Conservation (phyloP, 2,113 vertebrate species). For the Seriola dumerili region DNA sequence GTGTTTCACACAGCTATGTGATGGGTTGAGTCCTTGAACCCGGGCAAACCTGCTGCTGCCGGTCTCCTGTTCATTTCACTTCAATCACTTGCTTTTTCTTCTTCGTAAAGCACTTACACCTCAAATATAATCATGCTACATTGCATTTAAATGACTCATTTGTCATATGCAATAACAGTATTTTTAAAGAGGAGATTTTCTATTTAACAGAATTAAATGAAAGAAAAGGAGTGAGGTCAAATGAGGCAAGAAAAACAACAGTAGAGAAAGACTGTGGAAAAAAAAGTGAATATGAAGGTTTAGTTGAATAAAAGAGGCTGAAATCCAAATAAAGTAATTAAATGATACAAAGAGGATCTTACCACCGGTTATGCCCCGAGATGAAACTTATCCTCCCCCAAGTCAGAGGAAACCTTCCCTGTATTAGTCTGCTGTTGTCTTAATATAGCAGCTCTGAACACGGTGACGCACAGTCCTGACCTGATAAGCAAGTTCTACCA, state of each 20-base stretch:
- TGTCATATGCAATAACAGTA: not conserved
- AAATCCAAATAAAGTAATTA: conserved; percentile 2
- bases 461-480: conserved; percentile 48
- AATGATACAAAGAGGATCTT: conserved; percentile 43
- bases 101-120: not conserved
- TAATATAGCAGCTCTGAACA: conserved; percentile 40
- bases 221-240: not conserved
- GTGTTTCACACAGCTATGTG: not conserved
- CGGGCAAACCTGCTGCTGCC: not conserved
- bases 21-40: not conserved
- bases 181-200: not conserved
- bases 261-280: not conserved
- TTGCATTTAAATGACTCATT: not conserved
- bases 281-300: not conserved
- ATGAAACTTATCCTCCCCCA: conserved; percentile 35
- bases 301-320: conserved; percentile 12
- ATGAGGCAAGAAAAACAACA: not conserved
- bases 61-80: not conserved
- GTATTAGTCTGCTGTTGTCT: conserved; percentile 40
- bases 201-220: not conserved
- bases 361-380: conserved; percentile 43
- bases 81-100: not conserved
- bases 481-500: conserved; percentile 65
- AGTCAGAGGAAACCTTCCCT: conserved; percentile 43
- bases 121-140: not conserved